phyloP scores from a whole-genome alignment of 2,113 vertebrate species.

The Gymnarchus niloticus region DNA sequence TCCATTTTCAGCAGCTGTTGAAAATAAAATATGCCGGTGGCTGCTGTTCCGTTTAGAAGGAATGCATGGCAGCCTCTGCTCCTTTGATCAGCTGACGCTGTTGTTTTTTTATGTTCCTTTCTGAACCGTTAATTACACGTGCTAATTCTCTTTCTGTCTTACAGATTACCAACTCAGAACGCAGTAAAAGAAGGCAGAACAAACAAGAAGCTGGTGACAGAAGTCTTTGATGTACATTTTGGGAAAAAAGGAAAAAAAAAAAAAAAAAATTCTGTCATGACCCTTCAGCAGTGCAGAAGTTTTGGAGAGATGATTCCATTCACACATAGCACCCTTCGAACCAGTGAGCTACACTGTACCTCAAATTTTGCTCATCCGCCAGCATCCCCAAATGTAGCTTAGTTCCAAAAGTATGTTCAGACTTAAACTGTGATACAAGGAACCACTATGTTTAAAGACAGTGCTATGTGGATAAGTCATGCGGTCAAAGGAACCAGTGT shows the following conservation, averaged over 20 bases:
- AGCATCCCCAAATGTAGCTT: conserved; percentile 2
- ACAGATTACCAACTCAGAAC: conserved; percentile 75
- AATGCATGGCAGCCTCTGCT: neutral
- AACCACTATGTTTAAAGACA: neutral
- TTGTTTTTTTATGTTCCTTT: neutral
- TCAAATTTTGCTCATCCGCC: neutral
- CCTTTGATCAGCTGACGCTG: neutral
- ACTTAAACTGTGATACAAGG: neutral
- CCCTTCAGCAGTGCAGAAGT: neutral
- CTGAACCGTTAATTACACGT: neutral
- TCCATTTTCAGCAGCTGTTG: neutral
- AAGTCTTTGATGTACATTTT: conserved; percentile 3
- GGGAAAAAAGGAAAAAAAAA: neutral
- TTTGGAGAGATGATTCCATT: neutral
- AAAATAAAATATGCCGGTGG: neutral
- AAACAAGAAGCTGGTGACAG: neutral
- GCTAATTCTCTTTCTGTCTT: conserved; percentile 3
- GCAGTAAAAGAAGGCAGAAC: conserved; percentile 50
- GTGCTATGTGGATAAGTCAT: neutral
- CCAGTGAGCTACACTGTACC: neutral
- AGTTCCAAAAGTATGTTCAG: neutral
- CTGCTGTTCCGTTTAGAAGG: neutral
- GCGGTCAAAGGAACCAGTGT: neutral
- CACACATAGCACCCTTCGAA: neutral
- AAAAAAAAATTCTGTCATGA: conserved; percentile 1